Evolutionary conservation across 1,140 invertebrate species (phyloP).

Genomic region (Drosophila neocordata): DNA sequence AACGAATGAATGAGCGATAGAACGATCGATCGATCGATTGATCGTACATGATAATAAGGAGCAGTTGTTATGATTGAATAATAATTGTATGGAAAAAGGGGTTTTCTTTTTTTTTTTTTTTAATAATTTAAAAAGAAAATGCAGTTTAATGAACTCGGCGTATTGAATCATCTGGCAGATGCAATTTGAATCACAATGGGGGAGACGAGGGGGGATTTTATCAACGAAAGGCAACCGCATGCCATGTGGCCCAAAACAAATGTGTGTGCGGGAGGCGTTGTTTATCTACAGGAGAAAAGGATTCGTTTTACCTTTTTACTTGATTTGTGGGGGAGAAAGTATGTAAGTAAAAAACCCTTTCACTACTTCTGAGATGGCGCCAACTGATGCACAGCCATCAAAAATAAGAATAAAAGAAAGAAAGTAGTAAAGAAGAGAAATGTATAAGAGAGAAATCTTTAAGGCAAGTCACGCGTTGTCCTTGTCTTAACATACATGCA

Average conservation of each 20-base stretch:
- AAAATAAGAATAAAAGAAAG: not conserved
- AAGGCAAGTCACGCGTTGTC: not conserved
- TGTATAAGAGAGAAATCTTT: not conserved
- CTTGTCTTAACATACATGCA: not conserved
- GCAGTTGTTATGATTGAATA: conserved; percentile 43
- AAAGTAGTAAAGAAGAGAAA: not conserved
- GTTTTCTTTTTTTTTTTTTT: no score
- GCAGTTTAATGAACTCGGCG: conserved; percentile 44
- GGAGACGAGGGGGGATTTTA: conserved; percentile 31
- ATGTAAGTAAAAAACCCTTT: not conserved
- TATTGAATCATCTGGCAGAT: conserved; percentile 51
- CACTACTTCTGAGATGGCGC: conserved; percentile 50
- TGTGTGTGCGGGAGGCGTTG: conserved; percentile 55
- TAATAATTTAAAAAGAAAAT: not conserved
- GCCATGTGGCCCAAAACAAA: no score
- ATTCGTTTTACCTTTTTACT: conserved; percentile 52
- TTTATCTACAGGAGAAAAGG: conserved; percentile 30
- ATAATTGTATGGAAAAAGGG: conserved; percentile 33
- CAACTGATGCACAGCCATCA: conserved; percentile 14
- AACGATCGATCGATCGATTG: not conserved
- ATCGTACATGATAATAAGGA: not conserved
- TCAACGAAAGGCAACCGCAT: conserved; percentile 32
- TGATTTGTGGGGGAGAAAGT: conserved; percentile 32
- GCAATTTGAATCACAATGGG: conserved; percentile 55
- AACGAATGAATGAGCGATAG: not conserved